Evolutionary conservation across 2,888 invertebrate genomes (phyloP), one percentile per base, ranked within the genome.

Genomic region (Saturnia japonica): DNA sequence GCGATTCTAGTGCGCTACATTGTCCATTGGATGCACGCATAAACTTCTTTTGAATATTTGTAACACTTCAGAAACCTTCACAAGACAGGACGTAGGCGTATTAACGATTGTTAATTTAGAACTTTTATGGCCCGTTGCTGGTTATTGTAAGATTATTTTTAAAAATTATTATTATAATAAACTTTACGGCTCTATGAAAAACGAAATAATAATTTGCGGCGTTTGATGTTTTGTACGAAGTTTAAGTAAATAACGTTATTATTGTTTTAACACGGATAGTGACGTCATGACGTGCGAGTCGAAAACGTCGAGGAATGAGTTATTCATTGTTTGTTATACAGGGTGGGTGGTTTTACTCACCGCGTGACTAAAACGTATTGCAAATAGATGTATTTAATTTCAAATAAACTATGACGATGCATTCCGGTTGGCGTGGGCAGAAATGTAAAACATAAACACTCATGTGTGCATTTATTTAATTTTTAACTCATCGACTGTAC

Each of bases 151-250:
- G 42, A 69, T 69, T 75, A 74, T 76, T 74, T 74, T 75, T 72
- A 71, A 73, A 70, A 60, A 14, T 11, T 73, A 74, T 75, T 73
- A 78, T 76, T 72, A 47, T 72, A 47, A 70, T 70, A 64, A 69
- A 28, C 68, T 75, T 71, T 69, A 67, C 70, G 9, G 42, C 43
- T 34, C 57, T 60, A 34, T 51, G 51, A 47, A 68, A 68, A 68
- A 51, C 34, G 8, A 54, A 40, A 68, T 47, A 68, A 68, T 34
- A 51, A 60, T 60, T 60, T 68, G 43, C 51, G 34, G 22, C 68
- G 68, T 64, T 64, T 64, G 64, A 64, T 64, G 64, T 64, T 64
- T 40, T 40, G 19, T 64, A 40, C 64, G 34, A 9, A 40, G 34
- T 64, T 40, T 64, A 40, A 64, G 64, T 64, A 34, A 64, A 64